Conservation (phyloP, 2,888 invertebrate genomes). For the Ochropleura plecta region DNA sequence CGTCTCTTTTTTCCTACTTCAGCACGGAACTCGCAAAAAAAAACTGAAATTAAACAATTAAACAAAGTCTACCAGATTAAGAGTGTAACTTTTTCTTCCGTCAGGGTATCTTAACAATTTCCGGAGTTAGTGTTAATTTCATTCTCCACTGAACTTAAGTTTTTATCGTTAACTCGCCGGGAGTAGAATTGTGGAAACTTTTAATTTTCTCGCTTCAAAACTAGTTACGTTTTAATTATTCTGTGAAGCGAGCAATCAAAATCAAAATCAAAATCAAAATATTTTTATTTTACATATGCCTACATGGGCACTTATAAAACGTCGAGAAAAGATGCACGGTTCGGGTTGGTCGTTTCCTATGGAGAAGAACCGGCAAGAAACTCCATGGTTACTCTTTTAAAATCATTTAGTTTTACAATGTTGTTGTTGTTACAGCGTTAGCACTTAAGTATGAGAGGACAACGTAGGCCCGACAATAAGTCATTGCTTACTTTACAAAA, state of each 20-base stretch:
- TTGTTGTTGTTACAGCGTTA: too few relatives aligned
- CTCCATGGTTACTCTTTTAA: too few relatives aligned
- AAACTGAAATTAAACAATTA: constrained; percentile 8
- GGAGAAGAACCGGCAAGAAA: too few relatives aligned
- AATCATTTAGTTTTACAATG: too few relatives aligned
- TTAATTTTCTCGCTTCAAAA: constrained; percentile 45
- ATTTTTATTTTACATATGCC: too few relatives aligned
- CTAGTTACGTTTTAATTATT: constrained; percentile 47
- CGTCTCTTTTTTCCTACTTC: neutral
- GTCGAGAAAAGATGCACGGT: too few relatives aligned
- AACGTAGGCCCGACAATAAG: too few relatives aligned
- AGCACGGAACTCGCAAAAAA: neutral
- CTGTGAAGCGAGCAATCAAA: neutral
- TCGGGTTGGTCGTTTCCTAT: too few relatives aligned
- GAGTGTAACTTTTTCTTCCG: constrained; percentile 11
- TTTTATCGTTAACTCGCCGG: constrained; percentile 37
- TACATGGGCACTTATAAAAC: too few relatives aligned
- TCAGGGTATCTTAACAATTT: constrained; percentile 39
- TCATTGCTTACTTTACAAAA: too few relatives aligned
- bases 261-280: too few relatives aligned
- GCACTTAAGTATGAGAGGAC: too few relatives aligned
- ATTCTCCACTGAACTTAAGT: constrained; percentile 41
- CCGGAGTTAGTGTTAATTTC: constrained; percentile 46
- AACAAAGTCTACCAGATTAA: neutral
- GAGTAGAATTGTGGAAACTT: constrained; percentile 42